Conservation (phyloP, 1,140 invertebrate genomes). For the Ooceraea biroi region DNA sequence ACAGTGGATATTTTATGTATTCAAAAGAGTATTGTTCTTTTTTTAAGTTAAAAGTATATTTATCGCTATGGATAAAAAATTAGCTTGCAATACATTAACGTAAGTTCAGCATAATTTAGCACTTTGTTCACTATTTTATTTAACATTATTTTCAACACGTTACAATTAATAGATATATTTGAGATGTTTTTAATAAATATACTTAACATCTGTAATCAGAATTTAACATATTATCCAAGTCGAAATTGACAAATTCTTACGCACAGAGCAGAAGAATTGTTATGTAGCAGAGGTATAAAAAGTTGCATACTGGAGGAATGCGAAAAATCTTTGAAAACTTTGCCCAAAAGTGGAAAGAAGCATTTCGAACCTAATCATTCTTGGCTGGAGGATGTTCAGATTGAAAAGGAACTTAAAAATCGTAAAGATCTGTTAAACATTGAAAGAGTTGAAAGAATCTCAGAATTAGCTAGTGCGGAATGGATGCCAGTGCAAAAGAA, state of each 20-base stretch:
- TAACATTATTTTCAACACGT: not conserved
- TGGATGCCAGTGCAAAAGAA: constrained; percentile 87
- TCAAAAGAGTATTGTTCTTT: not conserved
- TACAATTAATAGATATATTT: not conserved
- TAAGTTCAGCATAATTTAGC: constrained; percentile 44
- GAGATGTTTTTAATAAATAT: not conserved
- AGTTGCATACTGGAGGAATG: constrained; percentile 81
- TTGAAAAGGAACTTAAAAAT: constrained; percentile 87
- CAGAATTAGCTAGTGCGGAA: constrained; percentile 87
- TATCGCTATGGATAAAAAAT: constrained; percentile 28
- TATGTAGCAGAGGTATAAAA: constrained; percentile 86
- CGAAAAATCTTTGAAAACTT: constrained; percentile 78
- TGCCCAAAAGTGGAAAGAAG: constrained; percentile 87
- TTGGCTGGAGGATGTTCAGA: constrained; percentile 88
- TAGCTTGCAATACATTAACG: constrained; percentile 60
- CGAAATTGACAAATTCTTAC: constrained; percentile 33
- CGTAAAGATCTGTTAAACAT: constrained; percentile 87
- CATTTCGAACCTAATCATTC: constrained; percentile 87
- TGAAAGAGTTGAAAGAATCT: constrained; percentile 88
- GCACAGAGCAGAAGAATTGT: constrained; percentile 86
- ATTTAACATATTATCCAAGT: not conserved
- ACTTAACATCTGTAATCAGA: not conserved
- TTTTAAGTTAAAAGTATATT: not conserved
- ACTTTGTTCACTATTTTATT: not conserved
- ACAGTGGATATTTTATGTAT: not conserved